Conservation (phyloP, 2,888 invertebrate species). For the Apamea monoglypha region DNA sequence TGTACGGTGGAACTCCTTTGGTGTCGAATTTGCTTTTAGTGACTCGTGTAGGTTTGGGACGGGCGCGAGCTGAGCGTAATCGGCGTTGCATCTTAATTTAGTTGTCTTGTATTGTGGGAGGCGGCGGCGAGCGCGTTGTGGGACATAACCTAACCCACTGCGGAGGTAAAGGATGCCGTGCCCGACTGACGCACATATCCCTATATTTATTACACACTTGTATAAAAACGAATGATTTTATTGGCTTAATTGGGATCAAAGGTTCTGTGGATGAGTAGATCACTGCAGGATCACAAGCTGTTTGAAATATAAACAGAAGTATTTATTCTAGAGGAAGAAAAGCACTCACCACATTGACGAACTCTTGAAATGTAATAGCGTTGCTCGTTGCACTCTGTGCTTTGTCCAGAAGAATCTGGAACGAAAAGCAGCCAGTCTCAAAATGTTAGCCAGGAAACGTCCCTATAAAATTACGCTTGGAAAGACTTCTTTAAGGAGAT, state of each 20-base stretch:
- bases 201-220: constrained; percentile 76
- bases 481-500: neutral
- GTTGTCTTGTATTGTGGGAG: constrained; percentile 88
- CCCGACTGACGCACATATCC: constrained; percentile 74
- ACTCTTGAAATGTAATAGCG: constrained; percentile 97
- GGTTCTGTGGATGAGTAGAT: constrained; percentile 39
- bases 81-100: constrained; percentile 90
- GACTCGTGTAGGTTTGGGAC: constrained; percentile 74
- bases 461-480: neutral
- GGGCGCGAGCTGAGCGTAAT: constrained; percentile 82
- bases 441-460: neutral
- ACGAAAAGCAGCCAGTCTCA: constrained; percentile 36
- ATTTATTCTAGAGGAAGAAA: neutral
- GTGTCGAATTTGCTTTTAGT: constrained; percentile 65
- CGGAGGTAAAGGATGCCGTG: constrained; percentile 76
- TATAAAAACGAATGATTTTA: constrained; percentile 73
- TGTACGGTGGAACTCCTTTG: constrained; percentile 65
- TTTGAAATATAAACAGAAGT: neutral
- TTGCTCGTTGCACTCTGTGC: constrained; percentile 92
- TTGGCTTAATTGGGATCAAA: constrained; percentile 73
- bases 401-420: constrained; percentile 92
- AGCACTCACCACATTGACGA: constrained; percentile 97
- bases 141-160: constrained; percentile 82
- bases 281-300: constrained; percentile 22
- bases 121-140: constrained; percentile 74